Evolutionary conservation across 2,797 vertebrate genomes (phyloP).

Genomic region (Synaphobranchus kaupii): DNA sequence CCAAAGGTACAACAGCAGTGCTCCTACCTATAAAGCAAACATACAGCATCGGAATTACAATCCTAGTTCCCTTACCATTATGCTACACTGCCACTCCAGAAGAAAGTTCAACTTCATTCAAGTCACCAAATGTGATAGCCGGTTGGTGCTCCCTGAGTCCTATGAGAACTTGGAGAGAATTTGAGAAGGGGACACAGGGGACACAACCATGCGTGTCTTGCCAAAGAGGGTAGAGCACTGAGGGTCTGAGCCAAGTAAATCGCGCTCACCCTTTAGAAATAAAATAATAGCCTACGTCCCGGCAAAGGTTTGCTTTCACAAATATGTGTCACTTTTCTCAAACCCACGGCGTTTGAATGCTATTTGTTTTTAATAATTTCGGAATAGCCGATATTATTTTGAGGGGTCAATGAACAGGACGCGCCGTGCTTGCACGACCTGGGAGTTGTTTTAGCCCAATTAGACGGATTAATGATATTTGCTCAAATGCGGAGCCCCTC

Average conservation of each 20-base stretch:
- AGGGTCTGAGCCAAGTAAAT: neutral
- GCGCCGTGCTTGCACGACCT: too few species aligned
- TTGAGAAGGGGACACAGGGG: neutral
- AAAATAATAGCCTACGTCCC: neutral
- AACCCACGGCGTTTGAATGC: neutral
- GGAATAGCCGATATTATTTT: too few species aligned
- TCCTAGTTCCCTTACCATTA: too few species aligned
- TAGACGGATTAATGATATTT: too few species aligned
- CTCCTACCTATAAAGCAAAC: neutral
- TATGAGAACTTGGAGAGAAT: too few species aligned
- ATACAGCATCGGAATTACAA: neutral
- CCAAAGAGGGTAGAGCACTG: neutral
- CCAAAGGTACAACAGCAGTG: too few species aligned
- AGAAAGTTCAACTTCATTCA: too few species aligned
- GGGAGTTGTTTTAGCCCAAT: too few species aligned
- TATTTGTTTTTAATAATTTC: neutral
- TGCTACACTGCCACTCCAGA: too few species aligned
- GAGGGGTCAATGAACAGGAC: too few species aligned
- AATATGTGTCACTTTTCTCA: neutral
- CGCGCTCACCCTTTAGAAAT: neutral
- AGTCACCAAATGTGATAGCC: neutral
- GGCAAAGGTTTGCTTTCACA: neutral
- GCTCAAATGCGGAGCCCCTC: too few species aligned
- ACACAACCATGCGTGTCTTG: neutral
- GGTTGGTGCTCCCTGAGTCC: too few species aligned